Percentiles rank a stretch among this genome's conserved stretches.
phyloP scores from a whole-genome alignment of 2,113 vertebrate genomes.

The Cebus imitator region DNA sequence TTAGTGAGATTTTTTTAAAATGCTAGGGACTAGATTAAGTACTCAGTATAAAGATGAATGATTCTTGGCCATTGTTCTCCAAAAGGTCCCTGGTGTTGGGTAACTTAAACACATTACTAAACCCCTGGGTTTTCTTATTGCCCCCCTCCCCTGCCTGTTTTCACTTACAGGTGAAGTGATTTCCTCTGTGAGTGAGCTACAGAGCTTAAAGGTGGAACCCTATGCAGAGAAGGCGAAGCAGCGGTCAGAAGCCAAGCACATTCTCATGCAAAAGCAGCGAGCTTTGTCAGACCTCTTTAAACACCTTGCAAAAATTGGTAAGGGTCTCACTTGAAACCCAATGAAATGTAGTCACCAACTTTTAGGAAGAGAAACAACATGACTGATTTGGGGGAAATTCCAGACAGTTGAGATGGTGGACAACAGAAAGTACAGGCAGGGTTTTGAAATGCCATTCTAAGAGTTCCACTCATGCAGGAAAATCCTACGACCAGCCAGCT shows the following conservation, averaged over 20 bases:
- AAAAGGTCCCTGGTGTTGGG: neutral
- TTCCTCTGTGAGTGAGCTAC: constrained; percentile 89
- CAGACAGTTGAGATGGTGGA: neutral
- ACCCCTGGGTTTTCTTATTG: neutral
- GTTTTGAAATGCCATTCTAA: neutral
- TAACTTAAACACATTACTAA: neutral
- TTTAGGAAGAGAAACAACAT: neutral
- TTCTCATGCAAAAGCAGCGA: constrained; percentile 96
- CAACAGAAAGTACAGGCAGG: neutral
- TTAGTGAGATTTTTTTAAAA: neutral
- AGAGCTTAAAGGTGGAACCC: constrained; percentile 87
- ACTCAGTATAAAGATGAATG: neutral
- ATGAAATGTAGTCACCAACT: neutral
- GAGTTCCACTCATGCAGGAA: neutral
- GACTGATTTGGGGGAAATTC: neutral
- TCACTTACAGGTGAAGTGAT: constrained; percentile 88
- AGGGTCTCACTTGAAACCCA: constrained; percentile 5
- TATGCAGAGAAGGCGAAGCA: constrained; percentile 93
- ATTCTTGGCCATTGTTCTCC: neutral
- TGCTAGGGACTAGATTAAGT: neutral
- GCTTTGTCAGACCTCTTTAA: constrained; percentile 96
- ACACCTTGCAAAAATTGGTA: constrained; percentile 90
- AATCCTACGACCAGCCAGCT: neutral
- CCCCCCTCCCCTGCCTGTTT: neutral
- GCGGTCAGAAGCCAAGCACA: constrained; percentile 93